phyloP scores from a whole-genome alignment of 2,113 vertebrate species.

The Neolamprologus cancellatus region DNA sequence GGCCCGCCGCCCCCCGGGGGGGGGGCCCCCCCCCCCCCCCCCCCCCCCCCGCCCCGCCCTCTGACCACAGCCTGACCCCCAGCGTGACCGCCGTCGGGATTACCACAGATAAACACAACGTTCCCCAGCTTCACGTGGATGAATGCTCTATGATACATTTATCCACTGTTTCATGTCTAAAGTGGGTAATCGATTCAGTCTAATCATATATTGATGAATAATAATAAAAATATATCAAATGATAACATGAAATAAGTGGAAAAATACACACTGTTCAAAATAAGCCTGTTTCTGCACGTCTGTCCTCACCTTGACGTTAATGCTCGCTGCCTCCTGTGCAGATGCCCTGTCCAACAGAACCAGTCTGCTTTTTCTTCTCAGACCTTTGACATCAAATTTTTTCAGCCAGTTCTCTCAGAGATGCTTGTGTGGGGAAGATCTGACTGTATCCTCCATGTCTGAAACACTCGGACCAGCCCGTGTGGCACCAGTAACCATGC shows the following conservation, averaged over 20 bases:
- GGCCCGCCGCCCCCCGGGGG: too few species aligned
- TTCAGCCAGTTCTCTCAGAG: background rate
- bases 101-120: conserved; percentile 45
- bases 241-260: background rate
- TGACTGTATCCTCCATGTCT: accelerated
- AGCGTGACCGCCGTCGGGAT: conserved; percentile 3
- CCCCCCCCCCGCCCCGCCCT: conserved; percentile 18
- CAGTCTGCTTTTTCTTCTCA: background rate
- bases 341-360: background rate
- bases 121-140: conserved; percentile 27
- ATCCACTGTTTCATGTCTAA: background rate
- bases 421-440: background rate
- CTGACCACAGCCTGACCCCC: conserved; percentile 66
- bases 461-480: background rate
- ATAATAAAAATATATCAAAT: background rate
- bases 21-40: too few species aligned
- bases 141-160: background rate
- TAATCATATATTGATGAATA: background rate
- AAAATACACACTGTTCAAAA: background rate
- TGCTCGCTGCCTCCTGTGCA: background rate
- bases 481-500: background rate
- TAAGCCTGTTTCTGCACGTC: background rate
- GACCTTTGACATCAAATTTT: background rate
- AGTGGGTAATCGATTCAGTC: background rate
- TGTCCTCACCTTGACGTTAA: background rate